Percentiles rank a stretch among this genome's conserved stretches.
phyloP scores from a whole-genome alignment of 1,140 invertebrate genomes.

The Drosophila baimaii region DNA sequence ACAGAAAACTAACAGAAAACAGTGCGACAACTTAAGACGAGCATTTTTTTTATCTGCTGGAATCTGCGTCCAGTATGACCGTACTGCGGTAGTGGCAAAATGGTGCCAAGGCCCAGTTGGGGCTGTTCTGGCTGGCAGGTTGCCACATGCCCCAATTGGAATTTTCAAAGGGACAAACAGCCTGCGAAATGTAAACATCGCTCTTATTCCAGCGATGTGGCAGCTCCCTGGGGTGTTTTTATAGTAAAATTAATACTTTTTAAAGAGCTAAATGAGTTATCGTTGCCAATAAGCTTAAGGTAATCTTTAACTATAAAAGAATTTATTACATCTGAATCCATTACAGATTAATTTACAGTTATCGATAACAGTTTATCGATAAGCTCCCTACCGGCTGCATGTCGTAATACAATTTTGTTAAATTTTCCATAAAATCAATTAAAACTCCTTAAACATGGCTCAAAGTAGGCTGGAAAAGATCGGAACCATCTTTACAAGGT shows the following conservation, averaged over 20 bases:
- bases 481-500: slow-evolving; percentile 90
- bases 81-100: slow-evolving; percentile 5
- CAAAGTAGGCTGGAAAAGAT: slow-evolving; percentile 89
- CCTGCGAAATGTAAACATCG: slow-evolving; percentile 1
- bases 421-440: slow-evolving; percentile 38
- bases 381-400: slow-evolving; percentile 15
- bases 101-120: not conserved
- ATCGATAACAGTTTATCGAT: slow-evolving; percentile 15
- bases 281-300: too few relatives aligned
- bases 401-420: slow-evolving; percentile 57
- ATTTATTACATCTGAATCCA: not conserved
- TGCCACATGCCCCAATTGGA: slow-evolving; percentile 8
- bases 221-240: not conserved
- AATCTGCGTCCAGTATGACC: slow-evolving; percentile 55
- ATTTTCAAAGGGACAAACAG: not conserved
- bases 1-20: slow-evolving; percentile 28
- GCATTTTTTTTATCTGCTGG: slow-evolving; percentile 43
- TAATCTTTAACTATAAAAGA: not conserved
- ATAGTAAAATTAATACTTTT: not conserved
- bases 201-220: not conserved
- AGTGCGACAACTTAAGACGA: slow-evolving; percentile 30
- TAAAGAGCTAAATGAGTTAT: not conserved
- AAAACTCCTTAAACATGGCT: slow-evolving; percentile 85
- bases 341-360: not conserved
- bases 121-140: slow-evolving; percentile 1